A percentile compares a stretch with the other conserved stretches of the same genome.
These are phyloP conservation scores for Schizotus pectinicornis DNA, from an alignment of 2,888 invertebrate species.

Conservation along the genomic window DNA sequence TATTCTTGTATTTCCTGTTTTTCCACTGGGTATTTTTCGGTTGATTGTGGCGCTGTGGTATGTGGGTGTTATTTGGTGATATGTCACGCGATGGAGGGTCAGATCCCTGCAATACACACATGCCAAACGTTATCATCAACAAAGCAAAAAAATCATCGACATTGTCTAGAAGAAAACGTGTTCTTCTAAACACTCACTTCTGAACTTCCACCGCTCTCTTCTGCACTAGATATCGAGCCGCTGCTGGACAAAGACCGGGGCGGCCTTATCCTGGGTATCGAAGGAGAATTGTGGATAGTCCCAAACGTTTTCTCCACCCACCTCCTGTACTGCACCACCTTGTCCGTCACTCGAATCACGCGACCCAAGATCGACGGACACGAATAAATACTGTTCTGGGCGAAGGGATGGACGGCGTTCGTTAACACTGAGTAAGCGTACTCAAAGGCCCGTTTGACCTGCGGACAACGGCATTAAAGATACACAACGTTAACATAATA, in stretches of 20 bases:
- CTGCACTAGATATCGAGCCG: conserved; percentile 54
- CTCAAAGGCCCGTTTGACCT: conserved; percentile 92
- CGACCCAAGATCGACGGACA: conserved; percentile 80
- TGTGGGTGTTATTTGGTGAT: conserved; percentile 49
- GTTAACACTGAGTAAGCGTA: conserved; percentile 89
- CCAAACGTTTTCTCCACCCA: conserved; percentile 66
- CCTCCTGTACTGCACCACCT: conserved; percentile 78
- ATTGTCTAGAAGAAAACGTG: no score
- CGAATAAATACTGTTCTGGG: conserved; percentile 63
- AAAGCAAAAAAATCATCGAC: background rate
- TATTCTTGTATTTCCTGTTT: conserved; percentile 35
- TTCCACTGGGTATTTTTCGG: conserved; percentile 30
- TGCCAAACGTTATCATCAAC: background rate
- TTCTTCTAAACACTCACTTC: conserved; percentile 46
- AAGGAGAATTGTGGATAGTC: conserved; percentile 37
- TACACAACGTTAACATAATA: no score
- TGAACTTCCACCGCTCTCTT: conserved; percentile 55
- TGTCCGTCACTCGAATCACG: conserved; percentile 91
- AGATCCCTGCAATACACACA: conserved; percentile 46
- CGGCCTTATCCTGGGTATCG: conserved; percentile 39
- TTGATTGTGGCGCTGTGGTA: conserved; percentile 37
- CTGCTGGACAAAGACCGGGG: conserved; percentile 54
- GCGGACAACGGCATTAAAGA: conserved; percentile 37
- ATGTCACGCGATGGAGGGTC: conserved; percentile 55
- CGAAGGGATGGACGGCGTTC: conserved; percentile 70